Evolutionary conservation across 2,113 vertebrate species (phyloP), one percentile per base, ranked within the genome.

Genomic region (Cettia cetti): DNA sequence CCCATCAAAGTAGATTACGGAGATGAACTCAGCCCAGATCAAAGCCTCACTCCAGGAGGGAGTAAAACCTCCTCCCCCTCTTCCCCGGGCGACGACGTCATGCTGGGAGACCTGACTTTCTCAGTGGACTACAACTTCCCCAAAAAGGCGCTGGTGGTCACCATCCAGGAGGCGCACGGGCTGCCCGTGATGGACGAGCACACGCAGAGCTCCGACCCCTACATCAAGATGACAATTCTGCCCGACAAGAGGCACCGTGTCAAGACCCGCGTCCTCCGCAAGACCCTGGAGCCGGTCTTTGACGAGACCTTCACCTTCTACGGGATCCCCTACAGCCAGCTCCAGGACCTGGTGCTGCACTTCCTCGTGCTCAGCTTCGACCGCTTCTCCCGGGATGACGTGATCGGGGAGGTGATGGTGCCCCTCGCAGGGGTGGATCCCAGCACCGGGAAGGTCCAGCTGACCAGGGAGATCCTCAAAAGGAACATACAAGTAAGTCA

Each of bases 301-400:
- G 99, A 99, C 1, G 99, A 99, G 97, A 99, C 99, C 94, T 99
- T 99, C 98, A 99, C 99, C 68, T 99, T 99, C 96, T 99, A 99
- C 0, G 99, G 99, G 18, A 98, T 99, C 93, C 98, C 99, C 0
- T 99, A 99, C 97, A 99, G 99, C 98, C 97, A 99, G 52, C 98
- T 99, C 9, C 98, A 99, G 30, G 99, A 99, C 65, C 96, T 99
- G 96, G 98, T 99, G 21, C 98, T 99, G 60, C 99, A 99, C 97
- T 99, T 99, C 98, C 98, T 99, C 2, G 98, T 99, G 37, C 97
- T 99, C 59, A 99, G 99, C 97, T 99, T 99, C 4, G 99, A 99
- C 93, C 99, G 99, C 74, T 99, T 99, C 64, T 99, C 99, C 30
- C 98, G 99, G 1, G 99, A 99, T 2, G 99, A 99, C 0, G 99